Evolutionary conservation across 2,113 vertebrate species (phyloP).

Genomic region (Beaufortia kweichowensis): DNA sequence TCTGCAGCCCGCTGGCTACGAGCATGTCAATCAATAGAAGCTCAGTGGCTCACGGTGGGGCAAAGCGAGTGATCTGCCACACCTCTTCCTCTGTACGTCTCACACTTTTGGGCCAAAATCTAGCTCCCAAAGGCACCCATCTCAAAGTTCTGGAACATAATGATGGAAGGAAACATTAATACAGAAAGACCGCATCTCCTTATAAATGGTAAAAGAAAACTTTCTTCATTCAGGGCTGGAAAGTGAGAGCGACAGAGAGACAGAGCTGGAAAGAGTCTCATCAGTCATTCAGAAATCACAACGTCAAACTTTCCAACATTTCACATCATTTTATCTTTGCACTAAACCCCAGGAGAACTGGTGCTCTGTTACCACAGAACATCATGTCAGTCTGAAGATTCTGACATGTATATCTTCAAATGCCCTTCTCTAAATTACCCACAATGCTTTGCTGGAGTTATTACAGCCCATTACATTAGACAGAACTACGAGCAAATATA

Average conservation of each 20-base stretch:
- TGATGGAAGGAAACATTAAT: background rate
- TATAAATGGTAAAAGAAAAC: background rate
- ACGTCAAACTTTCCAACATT: background rate
- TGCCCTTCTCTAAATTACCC: constrained; percentile 29
- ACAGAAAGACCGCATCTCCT: background rate
- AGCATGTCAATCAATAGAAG: constrained; percentile 76
- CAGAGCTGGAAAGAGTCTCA: constrained; percentile 3
- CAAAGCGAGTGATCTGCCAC: constrained; percentile 53
- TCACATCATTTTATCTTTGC: background rate
- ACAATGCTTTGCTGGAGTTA: constrained; percentile 33
- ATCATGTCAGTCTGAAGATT: constrained; percentile 5
- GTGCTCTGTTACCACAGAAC: background rate
- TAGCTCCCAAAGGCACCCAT: background rate
- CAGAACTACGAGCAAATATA: constrained; percentile 14
- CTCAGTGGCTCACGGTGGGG: constrained; percentile 68
- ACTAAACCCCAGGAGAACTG: constrained; percentile 6
- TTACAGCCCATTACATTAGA: constrained; percentile 50
- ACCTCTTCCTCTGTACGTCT: no score
- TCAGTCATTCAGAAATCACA: constrained; percentile 12
- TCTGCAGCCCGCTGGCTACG: constrained; percentile 71
- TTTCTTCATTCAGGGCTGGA: background rate
- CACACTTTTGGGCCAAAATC: background rate
- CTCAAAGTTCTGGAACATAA: constrained; percentile 8
- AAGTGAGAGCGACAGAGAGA: constrained; percentile 33
- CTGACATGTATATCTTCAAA: constrained; percentile 33